Evolutionary conservation across 2,113 vertebrate genomes (phyloP).

Genomic region (Nicator chloris): DNA sequence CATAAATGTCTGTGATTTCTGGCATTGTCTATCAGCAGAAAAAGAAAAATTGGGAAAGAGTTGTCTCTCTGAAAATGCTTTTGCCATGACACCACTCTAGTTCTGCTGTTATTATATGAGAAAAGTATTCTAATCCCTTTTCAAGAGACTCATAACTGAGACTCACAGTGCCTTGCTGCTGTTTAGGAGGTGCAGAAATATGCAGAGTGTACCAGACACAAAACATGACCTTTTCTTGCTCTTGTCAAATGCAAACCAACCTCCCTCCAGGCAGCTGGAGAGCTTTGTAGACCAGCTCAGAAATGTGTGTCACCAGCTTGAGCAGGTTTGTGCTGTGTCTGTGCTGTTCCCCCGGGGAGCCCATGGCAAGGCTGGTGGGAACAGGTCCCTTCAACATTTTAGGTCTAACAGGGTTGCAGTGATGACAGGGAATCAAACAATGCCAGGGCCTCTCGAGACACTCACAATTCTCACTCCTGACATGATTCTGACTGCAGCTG

Average conservation of each 20-base stretch:
- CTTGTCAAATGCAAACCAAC: neutral
- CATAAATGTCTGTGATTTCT: neutral
- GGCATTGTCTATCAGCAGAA: neutral
- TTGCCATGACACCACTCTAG: neutral
- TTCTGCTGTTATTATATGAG: neutral
- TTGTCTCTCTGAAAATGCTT: neutral
- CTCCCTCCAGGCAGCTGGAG: neutral
- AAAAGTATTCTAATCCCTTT: neutral
- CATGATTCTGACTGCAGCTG: neutral
- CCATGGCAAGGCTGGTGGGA: fast-evolving
- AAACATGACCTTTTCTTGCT: neutral
- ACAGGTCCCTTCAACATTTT: neutral
- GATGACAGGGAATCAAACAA: neutral
- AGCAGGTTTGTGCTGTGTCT: neutral
- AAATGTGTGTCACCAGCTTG: neutral
- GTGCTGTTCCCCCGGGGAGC: neutral
- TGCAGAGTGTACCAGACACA: neutral
- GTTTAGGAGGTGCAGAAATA: neutral
- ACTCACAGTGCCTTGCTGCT: neutral
- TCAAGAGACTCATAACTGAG: neutral
- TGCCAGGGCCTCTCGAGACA: neutral
- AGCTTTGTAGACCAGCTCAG: neutral
- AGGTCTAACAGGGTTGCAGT: neutral
- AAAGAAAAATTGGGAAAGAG: neutral
- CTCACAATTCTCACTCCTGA: neutral